Percentiles rank a stretch among this genome's conserved stretches.
Evolutionary conservation across 2,888 invertebrate species (phyloP).

Genomic region (Sminthurinus aureus): DNA sequence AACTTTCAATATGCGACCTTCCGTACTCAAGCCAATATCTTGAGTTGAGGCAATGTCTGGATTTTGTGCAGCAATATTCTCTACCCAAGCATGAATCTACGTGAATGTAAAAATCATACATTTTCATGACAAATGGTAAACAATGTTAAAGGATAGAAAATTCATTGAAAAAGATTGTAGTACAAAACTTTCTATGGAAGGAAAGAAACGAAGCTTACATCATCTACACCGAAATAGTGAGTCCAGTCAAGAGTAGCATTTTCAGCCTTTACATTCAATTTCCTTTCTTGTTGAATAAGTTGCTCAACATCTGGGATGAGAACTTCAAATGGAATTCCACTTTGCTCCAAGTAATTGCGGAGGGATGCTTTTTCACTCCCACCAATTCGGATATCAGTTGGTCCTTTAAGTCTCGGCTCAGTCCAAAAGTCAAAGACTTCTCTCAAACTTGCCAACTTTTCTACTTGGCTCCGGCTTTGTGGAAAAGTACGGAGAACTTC

Average conservation of each 20-base stretch:
- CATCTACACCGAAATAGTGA: conserved; percentile 69
- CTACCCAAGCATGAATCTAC: conserved; percentile 58
- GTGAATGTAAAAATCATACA: not conserved
- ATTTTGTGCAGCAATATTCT: conserved; percentile 50
- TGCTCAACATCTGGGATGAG: conserved; percentile 76
- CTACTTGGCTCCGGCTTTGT: conserved; percentile 64
- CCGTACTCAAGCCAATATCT: conserved; percentile 59
- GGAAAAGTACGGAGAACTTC: conserved; percentile 61
- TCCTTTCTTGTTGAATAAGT: not conserved
- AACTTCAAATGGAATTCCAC: conserved; percentile 72
- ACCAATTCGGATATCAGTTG: conserved; percentile 77
- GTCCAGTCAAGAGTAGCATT: conserved; percentile 59
- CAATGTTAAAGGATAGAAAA: not conserved
- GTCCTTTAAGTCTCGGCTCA: conserved; percentile 66
- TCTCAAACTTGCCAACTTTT: conserved; percentile 64
- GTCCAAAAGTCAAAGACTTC: conserved; percentile 70
- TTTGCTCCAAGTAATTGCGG: conserved; percentile 69
- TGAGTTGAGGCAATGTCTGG: conserved; percentile 55
- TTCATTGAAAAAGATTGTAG: conserved; percentile 10
- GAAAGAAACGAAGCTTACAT: conserved; percentile 1
- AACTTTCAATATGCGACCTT: conserved; percentile 58
- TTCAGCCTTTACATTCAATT: not conserved
- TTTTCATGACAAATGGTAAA: conserved; percentile 6
- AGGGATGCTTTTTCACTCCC: conserved; percentile 70
- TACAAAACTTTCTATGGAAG: conserved; percentile 15